Evolutionary conservation across 2,797 vertebrate genomes (phyloP).

Genomic region (Arrhamphus sclerolepis): DNA sequence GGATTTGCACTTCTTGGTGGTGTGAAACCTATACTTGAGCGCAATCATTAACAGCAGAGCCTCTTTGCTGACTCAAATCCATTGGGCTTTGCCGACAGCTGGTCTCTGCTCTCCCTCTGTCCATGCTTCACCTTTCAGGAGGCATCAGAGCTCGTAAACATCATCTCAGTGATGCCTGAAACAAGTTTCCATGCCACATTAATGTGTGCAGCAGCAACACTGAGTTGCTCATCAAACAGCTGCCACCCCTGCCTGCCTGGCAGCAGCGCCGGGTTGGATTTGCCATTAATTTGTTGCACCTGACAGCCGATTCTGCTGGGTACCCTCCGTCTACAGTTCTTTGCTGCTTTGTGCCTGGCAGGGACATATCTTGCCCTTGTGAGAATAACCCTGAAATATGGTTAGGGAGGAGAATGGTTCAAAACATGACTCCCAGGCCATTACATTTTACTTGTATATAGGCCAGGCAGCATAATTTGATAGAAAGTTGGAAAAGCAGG

Average conservation of each 20-base stretch:
- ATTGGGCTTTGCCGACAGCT: slow-evolving; percentile 71
- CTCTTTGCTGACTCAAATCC: slow-evolving; percentile 78
- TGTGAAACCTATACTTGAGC: slow-evolving; percentile 46
- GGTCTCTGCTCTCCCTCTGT: slow-evolving; percentile 65
- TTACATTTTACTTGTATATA: slow-evolving; percentile 67
- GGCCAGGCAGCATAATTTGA: slow-evolving; percentile 58
- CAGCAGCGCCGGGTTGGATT: slow-evolving; percentile 59
- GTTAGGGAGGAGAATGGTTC: slow-evolving; percentile 62
- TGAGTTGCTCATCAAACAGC: slow-evolving; percentile 62
- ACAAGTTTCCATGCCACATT: slow-evolving; percentile 70
- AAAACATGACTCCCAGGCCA: slow-evolving; percentile 56
- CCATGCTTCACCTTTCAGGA: slow-evolving; percentile 72
- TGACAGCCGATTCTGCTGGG: slow-evolving; percentile 72
- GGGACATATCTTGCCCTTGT: slow-evolving; percentile 63
- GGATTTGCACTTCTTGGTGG: slow-evolving; percentile 38
- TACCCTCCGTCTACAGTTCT: slow-evolving; percentile 62
- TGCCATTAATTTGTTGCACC: slow-evolving; percentile 76
- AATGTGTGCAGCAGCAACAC: slow-evolving; percentile 55
- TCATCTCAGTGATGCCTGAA: slow-evolving; percentile 61
- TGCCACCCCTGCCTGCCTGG: slow-evolving; percentile 65
- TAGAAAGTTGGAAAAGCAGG: slow-evolving; percentile 38
- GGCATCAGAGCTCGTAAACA: slow-evolving; percentile 68
- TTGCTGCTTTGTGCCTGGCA: slow-evolving; percentile 65
- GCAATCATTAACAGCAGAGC: slow-evolving; percentile 52
- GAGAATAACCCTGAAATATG: slow-evolving; percentile 77